Base-by-base conservation (phyloP, 2,888 invertebrate genomes). In the Troglohyphantes excavatus region DNA sequence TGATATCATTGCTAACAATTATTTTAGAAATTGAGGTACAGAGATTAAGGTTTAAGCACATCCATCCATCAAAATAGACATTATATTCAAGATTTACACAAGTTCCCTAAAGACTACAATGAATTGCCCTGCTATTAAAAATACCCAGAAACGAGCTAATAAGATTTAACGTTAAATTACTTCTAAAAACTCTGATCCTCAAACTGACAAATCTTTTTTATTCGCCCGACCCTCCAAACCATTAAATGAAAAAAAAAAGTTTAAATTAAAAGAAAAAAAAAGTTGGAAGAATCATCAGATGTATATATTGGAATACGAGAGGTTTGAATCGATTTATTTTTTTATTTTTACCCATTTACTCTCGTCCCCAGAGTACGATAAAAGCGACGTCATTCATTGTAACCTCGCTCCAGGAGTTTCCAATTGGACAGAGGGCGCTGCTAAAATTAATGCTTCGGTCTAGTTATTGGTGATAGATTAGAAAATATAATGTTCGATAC, bases 401-500 rank as follows among this genome's bases (percentile, higher is more conserved):
- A 79, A n/a, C 27, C 43, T 29, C 78, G 79, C 70, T 79, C 27
- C 61, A 78, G 26, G 39, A 86, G 70, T 70, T 86, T 78, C 65
- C 86, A 72, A 68, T 86, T 78, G 70, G 39, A 27, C 72, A 70
- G 79, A 78, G 68, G 76, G 79, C 61, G 86, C 72, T 63, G 79
- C 72, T 87, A 73, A 87, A 87, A 87, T 87, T 87, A 87, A 87
- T 87, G 86, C 72, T 87, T 43, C 79, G 79, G 13, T 46, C 86
- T 70, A 79, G 78, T 87, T 87, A 87, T 87, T 72, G 86, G 86
- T 87, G 86, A 87, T 87, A 87, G 86, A 87, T 87, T 87, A 87
- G 86, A 79, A 63, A 87, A 87, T 87, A 46, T 43, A 70, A 43
- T 79, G 79, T 79, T 87, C 86, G 65, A 79, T 73, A 46, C 43